Conservation (phyloP, 1,140 invertebrate genomes). For the Pseudomyrmex flavicornis region DNA sequence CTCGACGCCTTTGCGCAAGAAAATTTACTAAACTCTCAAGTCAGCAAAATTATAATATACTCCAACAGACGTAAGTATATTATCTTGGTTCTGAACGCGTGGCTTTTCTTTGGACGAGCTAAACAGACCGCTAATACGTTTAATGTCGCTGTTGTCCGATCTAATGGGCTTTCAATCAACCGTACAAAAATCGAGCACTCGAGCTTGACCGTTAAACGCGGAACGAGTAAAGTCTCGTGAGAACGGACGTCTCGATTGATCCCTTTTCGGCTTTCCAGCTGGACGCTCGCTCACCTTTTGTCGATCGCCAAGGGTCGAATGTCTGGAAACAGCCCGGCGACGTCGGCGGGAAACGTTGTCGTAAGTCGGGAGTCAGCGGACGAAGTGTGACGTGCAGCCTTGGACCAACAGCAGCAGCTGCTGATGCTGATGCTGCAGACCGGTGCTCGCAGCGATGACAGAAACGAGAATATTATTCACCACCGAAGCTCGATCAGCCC, state of each 20-base stretch:
- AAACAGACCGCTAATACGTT: too few relatives aligned
- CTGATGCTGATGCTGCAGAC: too few relatives aligned
- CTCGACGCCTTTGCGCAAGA: too few relatives aligned
- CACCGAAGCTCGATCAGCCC: slow-evolving; percentile 75
- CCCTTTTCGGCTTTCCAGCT: slow-evolving; percentile 43
- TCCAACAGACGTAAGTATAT: too few relatives aligned
- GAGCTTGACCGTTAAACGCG: slow-evolving; percentile 23
- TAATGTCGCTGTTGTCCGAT: too few relatives aligned
- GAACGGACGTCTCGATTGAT: slow-evolving; percentile 41
- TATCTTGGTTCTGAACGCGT: neutral
- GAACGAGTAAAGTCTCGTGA: slow-evolving; percentile 6
- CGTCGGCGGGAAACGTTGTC: slow-evolving; percentile 49
- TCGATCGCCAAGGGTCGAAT: slow-evolving; percentile 39
- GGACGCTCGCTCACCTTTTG: slow-evolving; percentile 47
- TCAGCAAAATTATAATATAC: too few relatives aligned
- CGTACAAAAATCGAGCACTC: slow-evolving; percentile 13
- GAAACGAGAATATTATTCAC: slow-evolving; percentile 1
- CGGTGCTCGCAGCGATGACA: slow-evolving; percentile 39
- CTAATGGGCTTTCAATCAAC: slow-evolving; percentile 28
- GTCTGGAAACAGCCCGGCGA: slow-evolving; percentile 16
- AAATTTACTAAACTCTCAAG: too few relatives aligned
- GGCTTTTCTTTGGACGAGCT: too few relatives aligned
- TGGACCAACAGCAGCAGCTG: too few relatives aligned
- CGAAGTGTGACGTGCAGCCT: slow-evolving; percentile 57
- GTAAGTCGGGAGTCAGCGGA: slow-evolving; percentile 61